Evolutionary conservation across 1,140 invertebrate genomes (phyloP).

Genomic region (Thaumetopoea pityocampa): DNA sequence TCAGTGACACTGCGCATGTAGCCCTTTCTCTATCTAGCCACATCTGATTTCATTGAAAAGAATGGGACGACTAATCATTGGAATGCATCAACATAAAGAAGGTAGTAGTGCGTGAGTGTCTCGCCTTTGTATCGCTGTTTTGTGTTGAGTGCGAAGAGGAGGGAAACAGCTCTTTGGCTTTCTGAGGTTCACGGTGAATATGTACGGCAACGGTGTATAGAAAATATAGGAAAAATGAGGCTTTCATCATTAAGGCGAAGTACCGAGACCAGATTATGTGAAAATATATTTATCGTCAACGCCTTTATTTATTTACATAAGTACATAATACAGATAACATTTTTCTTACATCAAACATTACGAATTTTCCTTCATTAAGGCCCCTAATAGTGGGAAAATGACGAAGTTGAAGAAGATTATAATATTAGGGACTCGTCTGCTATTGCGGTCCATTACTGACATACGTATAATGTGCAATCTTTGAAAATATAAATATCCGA

Average conservation of each 20-base stretch:
- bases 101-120: slow-evolving; percentile 32
- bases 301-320: too few species aligned
- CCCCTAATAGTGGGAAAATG: too few species aligned
- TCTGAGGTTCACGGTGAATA: slow-evolving; percentile 46
- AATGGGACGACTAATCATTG: slow-evolving; percentile 43
- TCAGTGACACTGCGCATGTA: slow-evolving; percentile 65
- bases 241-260: slow-evolving; percentile 56
- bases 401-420: too few species aligned
- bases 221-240: slow-evolving; percentile 58
- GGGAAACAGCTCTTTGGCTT: slow-evolving; percentile 31
- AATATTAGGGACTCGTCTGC: too few species aligned
- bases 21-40: slow-evolving; percentile 34
- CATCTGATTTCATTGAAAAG: slow-evolving; percentile 12
- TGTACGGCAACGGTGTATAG: slow-evolving; percentile 40
- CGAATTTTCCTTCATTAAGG: too few species aligned
- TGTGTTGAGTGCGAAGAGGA: slow-evolving; percentile 31
- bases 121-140: slow-evolving; percentile 31
- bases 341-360: too few species aligned
- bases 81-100: slow-evolving; percentile 53
- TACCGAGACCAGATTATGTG: not conserved
- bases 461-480: too few species aligned
- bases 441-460: too few species aligned
- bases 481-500: too few species aligned
- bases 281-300: too few species aligned
- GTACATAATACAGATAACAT: too few species aligned